A percentile compares a stretch with the other conserved stretches of the same genome.
Evolutionary conservation across 2,797 vertebrate genomes (phyloP).

Genomic region (Dallia pectoralis): DNA sequence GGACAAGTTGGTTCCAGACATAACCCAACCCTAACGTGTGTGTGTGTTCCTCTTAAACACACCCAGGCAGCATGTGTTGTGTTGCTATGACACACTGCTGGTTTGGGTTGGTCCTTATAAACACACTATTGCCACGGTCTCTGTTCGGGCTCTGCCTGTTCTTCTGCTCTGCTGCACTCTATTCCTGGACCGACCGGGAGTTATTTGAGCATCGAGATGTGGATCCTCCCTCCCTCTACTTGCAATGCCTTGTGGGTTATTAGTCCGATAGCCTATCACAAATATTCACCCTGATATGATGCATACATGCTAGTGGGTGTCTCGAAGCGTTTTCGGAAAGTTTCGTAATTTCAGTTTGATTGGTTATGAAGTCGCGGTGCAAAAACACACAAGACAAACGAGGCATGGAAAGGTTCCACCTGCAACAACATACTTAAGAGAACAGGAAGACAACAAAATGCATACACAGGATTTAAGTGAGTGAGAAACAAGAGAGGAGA

Average conservation of each 20-base stretch:
- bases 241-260: constrained; percentile 42
- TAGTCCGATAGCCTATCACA: constrained; percentile 45
- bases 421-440: constrained; percentile 30
- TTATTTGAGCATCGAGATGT: neutral
- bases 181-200: neutral
- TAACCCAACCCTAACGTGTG: neutral
- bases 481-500: constrained; percentile 22
- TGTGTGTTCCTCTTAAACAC: neutral
- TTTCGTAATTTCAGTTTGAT: constrained; percentile 36
- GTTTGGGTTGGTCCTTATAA: constrained; percentile 70
- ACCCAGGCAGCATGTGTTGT: neutral
- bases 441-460: neutral
- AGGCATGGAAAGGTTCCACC: constrained; percentile 17
- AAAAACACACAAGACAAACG: constrained; percentile 52
- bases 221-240: constrained; percentile 30
- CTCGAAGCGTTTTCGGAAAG: constrained; percentile 2
- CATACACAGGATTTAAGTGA: neutral
- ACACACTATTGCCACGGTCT: constrained; percentile 60
- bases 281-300: constrained; percentile 57
- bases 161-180: neutral
- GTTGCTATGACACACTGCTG: constrained; percentile 48
- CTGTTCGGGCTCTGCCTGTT: neutral
- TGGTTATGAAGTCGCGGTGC: constrained; percentile 46
- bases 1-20: no score
- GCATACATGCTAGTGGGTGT: constrained; percentile 59